phyloP scores from a whole-genome alignment of 2,797 vertebrate species.

The Salarias fasciatus region DNA sequence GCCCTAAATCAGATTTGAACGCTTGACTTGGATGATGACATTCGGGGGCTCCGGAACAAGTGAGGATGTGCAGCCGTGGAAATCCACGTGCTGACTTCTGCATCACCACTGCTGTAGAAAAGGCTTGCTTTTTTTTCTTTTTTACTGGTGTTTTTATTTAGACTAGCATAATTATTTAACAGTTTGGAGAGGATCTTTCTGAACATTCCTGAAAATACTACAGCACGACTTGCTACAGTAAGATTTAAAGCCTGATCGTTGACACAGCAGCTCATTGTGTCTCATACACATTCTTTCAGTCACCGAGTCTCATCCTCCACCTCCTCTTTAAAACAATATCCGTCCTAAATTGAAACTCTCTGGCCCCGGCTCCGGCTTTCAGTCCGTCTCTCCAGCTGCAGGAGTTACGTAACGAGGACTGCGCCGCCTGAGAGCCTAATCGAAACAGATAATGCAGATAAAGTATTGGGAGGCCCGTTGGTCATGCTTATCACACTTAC shows the following conservation, averaged over 20 bases:
- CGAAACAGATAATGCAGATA: constrained; percentile 22
- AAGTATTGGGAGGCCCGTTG: constrained; percentile 8
- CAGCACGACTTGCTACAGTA: too few relatives aligned
- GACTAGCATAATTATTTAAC: constrained; percentile 12
- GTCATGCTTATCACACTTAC: constrained; percentile 20
- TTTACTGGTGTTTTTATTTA: constrained; percentile 5
- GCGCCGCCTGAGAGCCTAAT: constrained; percentile 11
- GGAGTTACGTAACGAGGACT: constrained; percentile 17
- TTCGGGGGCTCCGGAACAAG: constrained; percentile 19
- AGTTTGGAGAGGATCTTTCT: constrained; percentile 10
- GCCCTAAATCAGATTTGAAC: constrained; percentile 61
- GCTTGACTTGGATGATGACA: constrained; percentile 58
- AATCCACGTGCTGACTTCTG: constrained; percentile 4
- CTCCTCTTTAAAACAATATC: constrained; percentile 41
- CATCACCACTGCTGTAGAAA: too few relatives aligned
- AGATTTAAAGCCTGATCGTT: too few relatives aligned
- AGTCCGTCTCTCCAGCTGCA: constrained; percentile 14
- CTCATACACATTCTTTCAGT: neutral
- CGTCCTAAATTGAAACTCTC: constrained; percentile 54
- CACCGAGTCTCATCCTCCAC: neutral
- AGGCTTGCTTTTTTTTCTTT: constrained; percentile 1
- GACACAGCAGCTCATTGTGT: too few relatives aligned
- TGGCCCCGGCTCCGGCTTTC: constrained; percentile 20
- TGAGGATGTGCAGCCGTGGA: constrained; percentile 9
- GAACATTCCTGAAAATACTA: neutral